phyloP scores from a whole-genome alignment of 2,888 invertebrate species.

The Anodontia alba region DNA sequence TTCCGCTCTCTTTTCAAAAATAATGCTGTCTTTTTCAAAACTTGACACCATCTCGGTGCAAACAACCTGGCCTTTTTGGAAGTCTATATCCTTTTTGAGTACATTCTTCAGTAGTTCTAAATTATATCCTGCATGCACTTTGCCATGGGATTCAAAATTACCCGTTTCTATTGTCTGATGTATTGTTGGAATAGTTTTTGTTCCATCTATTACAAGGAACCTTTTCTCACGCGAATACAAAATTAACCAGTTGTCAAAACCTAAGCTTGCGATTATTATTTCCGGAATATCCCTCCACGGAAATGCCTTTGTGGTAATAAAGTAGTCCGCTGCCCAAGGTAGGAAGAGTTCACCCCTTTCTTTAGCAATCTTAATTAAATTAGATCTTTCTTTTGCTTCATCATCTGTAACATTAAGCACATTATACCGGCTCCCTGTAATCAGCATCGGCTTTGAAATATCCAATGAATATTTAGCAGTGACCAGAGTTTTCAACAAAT shows the following conservation, averaged over 20 bases:
- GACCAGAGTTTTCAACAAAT: conserved; percentile 48
- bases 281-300: conserved; percentile 41
- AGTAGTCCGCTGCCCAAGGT: conserved; percentile 37
- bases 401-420: conserved; percentile 48
- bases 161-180: conserved; percentile 24
- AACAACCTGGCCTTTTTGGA: not conserved
- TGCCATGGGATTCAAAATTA: conserved; percentile 13
- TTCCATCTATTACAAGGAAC: conserved; percentile 27
- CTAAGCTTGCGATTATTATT: conserved; percentile 16
- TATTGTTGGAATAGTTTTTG: conserved; percentile 28
- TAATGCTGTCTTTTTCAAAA: not conserved
- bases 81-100: not conserved
- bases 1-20: conserved; percentile 1
- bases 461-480: conserved; percentile 28
- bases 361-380: conserved; percentile 32
- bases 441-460: conserved; percentile 40
- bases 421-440: conserved; percentile 43
- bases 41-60: conserved; percentile 9
- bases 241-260: conserved; percentile 41
- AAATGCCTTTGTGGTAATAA: conserved; percentile 33
- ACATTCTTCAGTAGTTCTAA: not conserved
- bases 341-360: conserved; percentile 28
- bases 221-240: conserved; percentile 12
- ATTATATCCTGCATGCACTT: not conserved
- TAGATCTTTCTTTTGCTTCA: conserved; percentile 37